Evolutionary conservation across 1,140 invertebrate species (phyloP).

Genomic region (Aporrectodea caliginosa): DNA sequence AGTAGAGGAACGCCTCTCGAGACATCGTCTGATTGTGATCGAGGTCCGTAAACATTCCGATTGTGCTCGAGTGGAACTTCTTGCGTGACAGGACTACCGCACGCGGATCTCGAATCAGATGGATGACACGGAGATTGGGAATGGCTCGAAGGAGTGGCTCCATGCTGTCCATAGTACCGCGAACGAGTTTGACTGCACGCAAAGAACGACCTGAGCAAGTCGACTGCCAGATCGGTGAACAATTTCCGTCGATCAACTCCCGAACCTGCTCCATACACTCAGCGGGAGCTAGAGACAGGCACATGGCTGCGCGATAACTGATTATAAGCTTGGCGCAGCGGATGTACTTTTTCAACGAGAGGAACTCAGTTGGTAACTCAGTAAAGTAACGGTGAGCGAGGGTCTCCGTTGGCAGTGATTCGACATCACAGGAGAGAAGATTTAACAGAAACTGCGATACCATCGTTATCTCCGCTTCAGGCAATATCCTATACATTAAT

Average conservation of each 20-base stretch:
- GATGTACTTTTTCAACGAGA: background rate
- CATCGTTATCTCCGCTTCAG: background rate
- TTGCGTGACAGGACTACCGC: constrained; percentile 3
- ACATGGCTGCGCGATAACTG: background rate
- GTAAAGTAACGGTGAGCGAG: background rate
- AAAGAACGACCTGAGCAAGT: background rate
- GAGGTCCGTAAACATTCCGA: background rate
- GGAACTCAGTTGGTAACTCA: background rate
- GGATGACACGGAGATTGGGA: background rate
- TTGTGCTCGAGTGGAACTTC: background rate
- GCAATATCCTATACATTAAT: background rate
- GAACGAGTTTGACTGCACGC: constrained; percentile 4
- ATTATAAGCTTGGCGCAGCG: background rate
- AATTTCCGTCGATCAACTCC: background rate
- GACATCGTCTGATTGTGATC: background rate
- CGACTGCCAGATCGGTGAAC: background rate
- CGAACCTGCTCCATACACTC: background rate
- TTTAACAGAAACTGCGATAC: background rate
- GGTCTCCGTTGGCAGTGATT: constrained; percentile 4
- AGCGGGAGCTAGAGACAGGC: background rate
- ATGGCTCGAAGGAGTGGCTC: background rate
- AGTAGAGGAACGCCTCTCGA: background rate
- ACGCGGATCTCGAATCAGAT: background rate
- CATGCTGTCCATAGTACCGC: background rate
- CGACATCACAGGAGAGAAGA: constrained; percentile 10